Evolutionary conservation across 2,797 vertebrate species (phyloP), one percentile per base, ranked within the genome.

Genomic region (Amblyraja radiata): DNA sequence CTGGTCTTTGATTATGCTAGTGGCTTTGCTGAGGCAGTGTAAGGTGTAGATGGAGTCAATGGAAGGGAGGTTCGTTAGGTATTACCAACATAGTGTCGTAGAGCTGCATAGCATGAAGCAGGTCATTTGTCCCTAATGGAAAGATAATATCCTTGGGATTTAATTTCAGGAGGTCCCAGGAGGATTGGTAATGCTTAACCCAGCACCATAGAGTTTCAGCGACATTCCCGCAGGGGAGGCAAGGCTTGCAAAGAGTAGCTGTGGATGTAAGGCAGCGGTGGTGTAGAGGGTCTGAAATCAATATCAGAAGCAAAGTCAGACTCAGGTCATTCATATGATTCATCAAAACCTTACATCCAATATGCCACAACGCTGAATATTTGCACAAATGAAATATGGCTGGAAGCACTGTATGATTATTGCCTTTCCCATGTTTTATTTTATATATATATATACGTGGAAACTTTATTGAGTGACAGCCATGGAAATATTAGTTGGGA

Each of bases 371-470:
- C 5, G 2, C 54, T 76, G 71, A 92, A 76, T 18, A 92, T 58
- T 92, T 91, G 9, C 21, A 28, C 36, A 6, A 92, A 92, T 92
- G 73, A 92, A 92, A 76, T 76, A 76, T 74, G 46, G 39, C 90
- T 71, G 28, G 71, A n/a, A 92, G 90, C 73, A 92, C 14, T 54
- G 71, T 10, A 36, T 13, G 7, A 23, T 74, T 92, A 76, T 92
- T 92, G 71, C 39, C 46, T 92, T 74, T 68, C 39, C 54, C 68
- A 13, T 73, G 65, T 25, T 71, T 39, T 36, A 54, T 23, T 32
- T 73, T 11, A 68, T 68, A 68, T 13, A 68, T 13, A 46, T 54
- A 54, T 74, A 58, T 76, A 88, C 68, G 32, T 74, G 25, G 90
- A 32, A 74, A 76, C 23, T 23, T 39, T 46, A 39, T 54, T 91